Evolutionary conservation across 2,888 invertebrate species (phyloP), one percentile per base, ranked within the genome.

Genomic region (Adelphocoris suturalis): DNA sequence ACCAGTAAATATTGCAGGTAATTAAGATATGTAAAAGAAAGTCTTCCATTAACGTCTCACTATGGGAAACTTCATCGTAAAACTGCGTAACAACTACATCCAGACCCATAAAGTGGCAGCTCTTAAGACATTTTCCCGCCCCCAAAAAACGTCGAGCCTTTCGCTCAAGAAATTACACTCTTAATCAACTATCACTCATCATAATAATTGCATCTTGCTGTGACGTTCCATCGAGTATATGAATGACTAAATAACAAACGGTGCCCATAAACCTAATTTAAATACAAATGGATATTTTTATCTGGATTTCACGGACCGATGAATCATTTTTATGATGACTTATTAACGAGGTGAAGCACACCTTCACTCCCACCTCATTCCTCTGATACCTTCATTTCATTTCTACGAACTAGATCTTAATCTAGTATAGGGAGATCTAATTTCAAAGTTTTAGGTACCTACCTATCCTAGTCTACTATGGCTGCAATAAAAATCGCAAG

Each of bases 251-350:
- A 57, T 57, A 57, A 57, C 57, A n/a, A 16, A 57, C n/a, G 37
- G 37, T 2, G 57, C n/a, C 57, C n/a, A 57, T 57, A 52, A 52
- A 52, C 57, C 14, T 57, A 16, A 57, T 57, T 57, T 57, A 57
- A 57, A 57, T 57, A 57, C 57, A 57, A 57, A 57, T 57, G 57
- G 57, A 57, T 57, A 57, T 57, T 57, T 57, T n/a, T 57, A 14
- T n/a, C 57, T 57, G n/a, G 57, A 57, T 57, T 57, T 16, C n/a
- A 57, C 57, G 19, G 57, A 57, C 57, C 57, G 57, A n/a, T n/a
- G 16, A 57, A 57, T 57, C 14, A 57, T 37, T 37, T 57, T 57
- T 57, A n/a, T n/a, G 14, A 57, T 57, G 57, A 57, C 57, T 57
- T 57, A 57, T 57, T 57, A 57, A 57, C 57, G 57, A n/a, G 57